phyloP scores from a whole-genome alignment of 2,797 vertebrate genomes.

The Nasua narica region DNA sequence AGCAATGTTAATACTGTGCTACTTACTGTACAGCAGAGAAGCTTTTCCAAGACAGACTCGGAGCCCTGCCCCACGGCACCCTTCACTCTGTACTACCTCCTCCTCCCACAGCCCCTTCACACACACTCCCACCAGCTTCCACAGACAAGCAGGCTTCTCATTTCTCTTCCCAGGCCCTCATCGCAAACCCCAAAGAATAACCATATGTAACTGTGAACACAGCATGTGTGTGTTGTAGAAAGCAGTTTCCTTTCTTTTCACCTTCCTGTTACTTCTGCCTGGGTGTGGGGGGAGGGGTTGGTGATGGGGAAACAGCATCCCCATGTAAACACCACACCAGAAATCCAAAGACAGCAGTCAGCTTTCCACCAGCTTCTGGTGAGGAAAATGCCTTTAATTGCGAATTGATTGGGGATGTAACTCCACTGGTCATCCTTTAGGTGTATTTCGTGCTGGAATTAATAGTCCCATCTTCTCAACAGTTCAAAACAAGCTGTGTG shows the following conservation, averaged over 20 bases:
- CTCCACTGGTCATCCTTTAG: background rate
- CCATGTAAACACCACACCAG: background rate
- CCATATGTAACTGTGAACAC: background rate
- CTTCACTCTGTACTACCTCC: too few species aligned
- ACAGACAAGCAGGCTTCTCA: background rate
- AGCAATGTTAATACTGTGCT: background rate
- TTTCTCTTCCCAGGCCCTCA: background rate
- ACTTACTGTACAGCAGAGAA: background rate
- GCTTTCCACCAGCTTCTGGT: background rate
- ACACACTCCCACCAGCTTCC: background rate
- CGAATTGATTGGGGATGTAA: background rate
- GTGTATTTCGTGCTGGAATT: background rate
- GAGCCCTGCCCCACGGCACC: background rate
- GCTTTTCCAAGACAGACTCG: background rate
- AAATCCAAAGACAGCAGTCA: background rate
- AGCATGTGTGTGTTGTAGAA: background rate
- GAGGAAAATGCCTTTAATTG: background rate
- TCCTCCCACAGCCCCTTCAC: rapidly evolving
- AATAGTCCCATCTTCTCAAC: background rate
- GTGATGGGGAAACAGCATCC: background rate
- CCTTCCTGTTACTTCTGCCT: background rate
- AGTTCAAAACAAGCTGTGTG: background rate
- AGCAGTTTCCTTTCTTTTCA: background rate
- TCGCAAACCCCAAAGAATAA: background rate
- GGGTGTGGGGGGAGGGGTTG: background rate